Conservation (phyloP, 2,797 vertebrate species). For the Echeneis naucrates region DNA sequence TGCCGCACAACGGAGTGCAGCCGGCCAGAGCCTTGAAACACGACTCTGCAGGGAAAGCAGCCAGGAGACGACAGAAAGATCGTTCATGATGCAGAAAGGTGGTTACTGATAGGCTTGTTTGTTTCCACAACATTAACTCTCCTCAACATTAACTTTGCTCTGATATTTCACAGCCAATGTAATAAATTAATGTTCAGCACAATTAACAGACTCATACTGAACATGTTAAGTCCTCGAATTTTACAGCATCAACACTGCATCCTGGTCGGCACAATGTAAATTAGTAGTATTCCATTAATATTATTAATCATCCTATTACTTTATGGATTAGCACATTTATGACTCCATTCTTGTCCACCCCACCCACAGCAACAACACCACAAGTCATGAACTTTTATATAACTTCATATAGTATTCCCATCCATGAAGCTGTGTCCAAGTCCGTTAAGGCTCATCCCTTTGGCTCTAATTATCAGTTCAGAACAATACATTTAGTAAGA, state of each 20-base stretch:
- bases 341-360: neutral
- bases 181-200: neutral
- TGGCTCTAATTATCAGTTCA: neutral
- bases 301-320: neutral
- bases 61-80: constrained; percentile 40
- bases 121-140: constrained; percentile 57
- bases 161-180: constrained; percentile 31
- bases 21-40: constrained; percentile 57
- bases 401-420: neutral
- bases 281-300: neutral
- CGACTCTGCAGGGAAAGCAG: constrained; percentile 52
- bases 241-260: neutral
- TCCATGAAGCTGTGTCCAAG: neutral
- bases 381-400: neutral
- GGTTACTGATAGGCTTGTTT: constrained; percentile 39
- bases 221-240: neutral
- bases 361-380: neutral
- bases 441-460: neutral
- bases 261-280: too few species aligned
- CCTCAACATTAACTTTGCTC: constrained; percentile 34
- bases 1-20: constrained; percentile 19
- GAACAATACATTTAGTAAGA: neutral
- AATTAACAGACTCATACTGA: neutral
- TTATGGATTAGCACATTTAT: neutral
- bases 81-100: constrained; percentile 23